Evolutionary conservation across 2,113 vertebrate species (phyloP), one percentile per base, ranked within the genome.

Genomic region (Poeciliopsis occidentalis): DNA sequence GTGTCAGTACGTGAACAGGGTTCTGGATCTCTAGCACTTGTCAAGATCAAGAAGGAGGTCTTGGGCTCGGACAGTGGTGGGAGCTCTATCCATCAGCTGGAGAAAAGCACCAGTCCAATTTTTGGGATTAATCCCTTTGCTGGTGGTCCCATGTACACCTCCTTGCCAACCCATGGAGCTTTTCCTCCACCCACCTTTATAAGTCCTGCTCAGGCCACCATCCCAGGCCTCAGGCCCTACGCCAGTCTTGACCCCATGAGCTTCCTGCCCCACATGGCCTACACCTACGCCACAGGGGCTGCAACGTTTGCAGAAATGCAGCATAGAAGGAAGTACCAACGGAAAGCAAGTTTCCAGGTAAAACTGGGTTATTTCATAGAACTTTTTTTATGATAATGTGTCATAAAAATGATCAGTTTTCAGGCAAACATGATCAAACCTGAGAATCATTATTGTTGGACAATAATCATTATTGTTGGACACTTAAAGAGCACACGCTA

Each of bases 211-310:
- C 97, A 97, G 93, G 96, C 96, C 76, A 95, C 94, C 90, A 97
- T 98, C 85, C 96, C 96, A 44, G 96, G 96, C 80, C 94, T 98
- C 79, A 95, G 97, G 93, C 94, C 95, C 72, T 98, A 98, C 90
- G 94, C 97, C 24, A 96, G 96, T 82, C 95, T 98, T 75, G 97
- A 99, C 91, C 96, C 97, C 88, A 97, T 99, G 96, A 96, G 96
- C 94, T 98, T 98, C 93, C 95, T 98, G 92, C 97, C 97, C 88
- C 97, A 98, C 83, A 97, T 98, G 96, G 96, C 97, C 94, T 99
- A 98, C 86, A 97, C 97, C 34, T 98, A 97, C 64, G 95, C 96
- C 91, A 95, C 96, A 32, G 97, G 96, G 91, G 96, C 96, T 78
- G 95, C 97, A 93, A 96, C 96, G 47, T 97, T 98, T 91, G 95